These are phyloP conservation scores for Ceratina calcarata DNA, from an alignment of 1,140 invertebrate species.

Conservation along the genomic window DNA sequence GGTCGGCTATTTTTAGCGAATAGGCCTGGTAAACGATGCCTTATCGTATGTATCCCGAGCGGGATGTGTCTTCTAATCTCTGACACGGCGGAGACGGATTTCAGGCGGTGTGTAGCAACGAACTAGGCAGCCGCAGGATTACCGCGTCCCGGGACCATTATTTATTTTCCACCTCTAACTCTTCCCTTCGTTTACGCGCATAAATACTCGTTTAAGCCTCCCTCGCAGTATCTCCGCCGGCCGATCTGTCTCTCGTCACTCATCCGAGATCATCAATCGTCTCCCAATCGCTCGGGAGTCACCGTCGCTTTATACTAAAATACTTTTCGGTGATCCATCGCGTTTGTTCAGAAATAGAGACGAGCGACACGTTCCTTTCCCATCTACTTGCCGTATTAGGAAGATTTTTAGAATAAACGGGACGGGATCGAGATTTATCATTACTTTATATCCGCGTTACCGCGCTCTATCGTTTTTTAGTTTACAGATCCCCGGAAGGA, in stretches of 20 bases:
- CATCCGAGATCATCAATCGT: constrained; percentile 62
- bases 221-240: constrained; percentile 50
- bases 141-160: constrained; percentile 56
- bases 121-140: constrained; percentile 47
- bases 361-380: background rate
- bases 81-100: constrained; percentile 56
- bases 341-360: constrained; percentile 30
- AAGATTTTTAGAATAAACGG: too few relatives aligned
- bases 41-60: constrained; percentile 40
- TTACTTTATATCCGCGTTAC: too few relatives aligned
- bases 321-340: constrained; percentile 3
- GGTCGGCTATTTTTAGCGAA: constrained; percentile 48
- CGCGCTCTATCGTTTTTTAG: too few relatives aligned
- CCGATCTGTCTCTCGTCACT: constrained; percentile 65
- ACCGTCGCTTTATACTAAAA: constrained; percentile 25
- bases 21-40: background rate
- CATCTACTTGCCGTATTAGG: too few relatives aligned
- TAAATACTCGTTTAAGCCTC: constrained; percentile 67
- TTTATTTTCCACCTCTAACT: constrained; percentile 63
- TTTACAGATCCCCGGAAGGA: too few relatives aligned
- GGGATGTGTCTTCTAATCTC: constrained; percentile 51
- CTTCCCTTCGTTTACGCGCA: constrained; percentile 66
- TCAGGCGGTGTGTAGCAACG: constrained; percentile 44
- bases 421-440: too few relatives aligned
- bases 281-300: constrained; percentile 49